These are phyloP conservation scores for Trogon melanurus DNA, from an alignment of 2,113 vertebrate species.

Conservation along the genomic window DNA sequence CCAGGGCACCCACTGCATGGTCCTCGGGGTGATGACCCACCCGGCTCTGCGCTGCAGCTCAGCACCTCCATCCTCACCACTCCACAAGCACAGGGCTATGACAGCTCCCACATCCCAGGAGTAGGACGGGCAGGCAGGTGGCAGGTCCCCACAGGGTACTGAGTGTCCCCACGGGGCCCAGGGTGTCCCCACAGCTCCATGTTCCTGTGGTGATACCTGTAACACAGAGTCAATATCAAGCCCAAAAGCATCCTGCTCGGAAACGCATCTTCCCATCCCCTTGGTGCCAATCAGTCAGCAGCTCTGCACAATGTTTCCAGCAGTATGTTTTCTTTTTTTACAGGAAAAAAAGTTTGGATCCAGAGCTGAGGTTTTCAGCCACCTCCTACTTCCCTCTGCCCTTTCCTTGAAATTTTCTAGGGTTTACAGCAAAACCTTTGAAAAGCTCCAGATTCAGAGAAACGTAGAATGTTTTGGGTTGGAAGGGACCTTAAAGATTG, in stretches of 20 bases:
- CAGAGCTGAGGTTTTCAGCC: neutral
- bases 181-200: accelerated
- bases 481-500: neutral
- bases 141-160: neutral
- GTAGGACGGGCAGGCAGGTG: neutral
- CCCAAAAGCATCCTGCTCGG: accelerated
- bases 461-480: neutral
- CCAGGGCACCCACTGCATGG: neutral
- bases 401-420: neutral
- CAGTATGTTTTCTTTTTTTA: neutral
- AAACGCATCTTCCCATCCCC: neutral
- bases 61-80: neutral
- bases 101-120: neutral
- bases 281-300: neutral
- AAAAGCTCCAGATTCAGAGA: neutral
- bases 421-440: conserved; percentile 2
- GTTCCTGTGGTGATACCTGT: neutral
- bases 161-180: neutral
- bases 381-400: neutral
- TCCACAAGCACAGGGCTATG: neutral
- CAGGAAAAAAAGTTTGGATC: neutral
- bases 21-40: accelerated
- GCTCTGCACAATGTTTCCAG: accelerated
- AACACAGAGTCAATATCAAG: neutral
- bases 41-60: accelerated